Percentiles rank a stretch among this genome's conserved stretches.
phyloP scores from a whole-genome alignment of 2,888 invertebrate genomes.

The Eupithecia tripunctaria region DNA sequence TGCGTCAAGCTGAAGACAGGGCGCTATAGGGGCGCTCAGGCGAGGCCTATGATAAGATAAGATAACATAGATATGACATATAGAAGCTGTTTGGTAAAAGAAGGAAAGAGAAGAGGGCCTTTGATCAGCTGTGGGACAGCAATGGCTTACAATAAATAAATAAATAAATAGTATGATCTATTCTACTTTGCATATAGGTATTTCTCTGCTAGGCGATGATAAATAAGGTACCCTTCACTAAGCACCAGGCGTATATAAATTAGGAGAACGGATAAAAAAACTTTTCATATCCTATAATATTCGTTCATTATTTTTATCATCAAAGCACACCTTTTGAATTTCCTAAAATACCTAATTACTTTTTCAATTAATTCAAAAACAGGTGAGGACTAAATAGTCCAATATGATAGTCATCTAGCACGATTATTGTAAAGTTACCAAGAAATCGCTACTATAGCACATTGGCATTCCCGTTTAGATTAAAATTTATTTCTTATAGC shows the following conservation, averaged over 20 bases:
- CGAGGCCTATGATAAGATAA: too few relatives aligned
- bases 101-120: too few relatives aligned
- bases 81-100: too few relatives aligned
- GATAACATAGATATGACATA: too few relatives aligned
- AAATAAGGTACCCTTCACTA: too few relatives aligned
- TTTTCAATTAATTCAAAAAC: background rate
- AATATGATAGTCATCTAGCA: background rate
- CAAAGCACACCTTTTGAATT: background rate
- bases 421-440: constrained; percentile 6
- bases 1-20: too few relatives aligned
- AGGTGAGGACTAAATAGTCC: background rate
- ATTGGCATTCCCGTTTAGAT: background rate
- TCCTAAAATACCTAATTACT: background rate
- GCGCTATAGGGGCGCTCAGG: too few relatives aligned
- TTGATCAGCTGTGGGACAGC: too few relatives aligned
- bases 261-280: background rate
- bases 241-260: background rate
- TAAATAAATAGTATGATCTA: too few relatives aligned
- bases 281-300: background rate
- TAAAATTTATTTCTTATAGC: background rate
- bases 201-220: background rate
- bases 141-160: too few relatives aligned
- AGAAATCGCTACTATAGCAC: background rate
- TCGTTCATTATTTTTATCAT: background rate
- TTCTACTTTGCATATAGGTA: background rate